Evolutionary conservation across 2,888 invertebrate species (phyloP).

Genomic region (Cheilosia impressa): DNA sequence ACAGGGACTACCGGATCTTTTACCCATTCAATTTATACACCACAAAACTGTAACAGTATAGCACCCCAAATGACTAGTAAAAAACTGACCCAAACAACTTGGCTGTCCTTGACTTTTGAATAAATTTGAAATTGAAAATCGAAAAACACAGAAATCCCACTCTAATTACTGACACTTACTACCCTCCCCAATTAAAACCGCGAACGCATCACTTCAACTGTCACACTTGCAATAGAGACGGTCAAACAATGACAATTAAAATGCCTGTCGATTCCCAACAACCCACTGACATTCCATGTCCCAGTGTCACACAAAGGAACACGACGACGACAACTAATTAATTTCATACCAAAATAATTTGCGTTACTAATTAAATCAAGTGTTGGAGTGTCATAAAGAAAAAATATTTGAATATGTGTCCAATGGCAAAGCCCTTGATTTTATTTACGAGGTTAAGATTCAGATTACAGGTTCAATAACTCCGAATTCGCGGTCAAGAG

Average conservation of each 20-base stretch:
- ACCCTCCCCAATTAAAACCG: neutral
- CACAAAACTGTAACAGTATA: too few species aligned
- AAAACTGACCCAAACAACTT: neutral
- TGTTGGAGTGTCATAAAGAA: neutral
- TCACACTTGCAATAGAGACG: constrained; percentile 22
- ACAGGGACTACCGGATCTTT: too few species aligned
- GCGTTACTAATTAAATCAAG: constrained; percentile 48
- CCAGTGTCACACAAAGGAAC: constrained; percentile 20
- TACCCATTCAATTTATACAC: too few species aligned
- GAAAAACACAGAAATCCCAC: neutral
- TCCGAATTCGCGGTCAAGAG: constrained; percentile 36
- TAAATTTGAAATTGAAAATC: neutral
- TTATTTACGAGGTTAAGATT: constrained; percentile 50
- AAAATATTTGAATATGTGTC: constrained; percentile 3
- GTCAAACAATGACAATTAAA: constrained; percentile 14
- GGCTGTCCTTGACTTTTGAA: constrained; percentile 6
- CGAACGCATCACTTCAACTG: constrained; percentile 24
- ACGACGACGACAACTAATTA: neutral
- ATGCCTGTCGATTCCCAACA: neutral
- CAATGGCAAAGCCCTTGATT: constrained; percentile 36
- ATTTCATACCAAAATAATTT: constrained; percentile 32
- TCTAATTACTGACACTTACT: constrained; percentile 17
- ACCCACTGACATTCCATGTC: neutral
- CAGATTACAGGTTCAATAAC: constrained; percentile 58
- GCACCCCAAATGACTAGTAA: neutral